Conservation (phyloP, 2,113 vertebrate genomes). For the Pelvicachromis taeniatus region DNA sequence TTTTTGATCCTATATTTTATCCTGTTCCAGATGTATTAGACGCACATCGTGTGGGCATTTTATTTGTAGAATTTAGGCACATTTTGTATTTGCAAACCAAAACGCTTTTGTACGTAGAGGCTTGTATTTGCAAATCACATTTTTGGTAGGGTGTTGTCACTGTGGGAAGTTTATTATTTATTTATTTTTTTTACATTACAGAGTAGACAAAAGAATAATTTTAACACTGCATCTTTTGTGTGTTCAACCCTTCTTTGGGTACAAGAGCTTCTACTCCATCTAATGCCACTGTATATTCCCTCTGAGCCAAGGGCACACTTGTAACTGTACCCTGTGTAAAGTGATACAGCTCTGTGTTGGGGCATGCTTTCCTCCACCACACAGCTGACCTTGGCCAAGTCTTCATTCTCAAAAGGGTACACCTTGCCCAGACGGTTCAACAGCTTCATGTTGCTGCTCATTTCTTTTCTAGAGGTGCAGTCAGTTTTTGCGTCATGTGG, state of each 20-base stretch:
- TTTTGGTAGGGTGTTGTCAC: neutral
- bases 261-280: neutral
- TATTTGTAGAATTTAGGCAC: neutral
- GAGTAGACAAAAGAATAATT: neutral
- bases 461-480: neutral
- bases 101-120: neutral
- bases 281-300: neutral
- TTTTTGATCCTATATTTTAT: too few species aligned
- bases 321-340: conserved; percentile 40
- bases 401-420: neutral
- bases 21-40: too few species aligned
- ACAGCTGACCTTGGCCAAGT: conserved; percentile 22
- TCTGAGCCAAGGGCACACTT: conserved; percentile 15
- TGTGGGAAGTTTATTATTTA: neutral
- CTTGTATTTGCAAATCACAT: neutral
- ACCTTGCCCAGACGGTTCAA: neutral
- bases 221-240: neutral
- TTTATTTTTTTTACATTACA: neutral
- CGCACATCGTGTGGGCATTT: too few species aligned
- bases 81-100: neutral
- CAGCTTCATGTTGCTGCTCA: neutral
- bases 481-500: neutral
- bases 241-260: neutral
- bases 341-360: neutral
- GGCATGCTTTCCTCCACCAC: neutral